phyloP scores from a whole-genome alignment of 2,113 vertebrate species.

The Carlito syrichta region DNA sequence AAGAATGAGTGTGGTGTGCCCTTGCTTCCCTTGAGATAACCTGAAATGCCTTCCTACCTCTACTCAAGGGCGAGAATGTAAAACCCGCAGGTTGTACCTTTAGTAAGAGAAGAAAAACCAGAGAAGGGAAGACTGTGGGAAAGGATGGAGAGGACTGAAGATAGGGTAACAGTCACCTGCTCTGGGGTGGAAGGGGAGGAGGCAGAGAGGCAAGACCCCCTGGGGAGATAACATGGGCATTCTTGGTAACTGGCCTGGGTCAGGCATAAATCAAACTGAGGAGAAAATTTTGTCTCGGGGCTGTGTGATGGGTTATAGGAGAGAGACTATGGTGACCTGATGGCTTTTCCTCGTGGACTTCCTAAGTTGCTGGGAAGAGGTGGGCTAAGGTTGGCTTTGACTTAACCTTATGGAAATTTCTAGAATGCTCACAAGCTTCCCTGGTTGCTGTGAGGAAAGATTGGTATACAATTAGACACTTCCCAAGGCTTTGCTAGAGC shows the following conservation, averaged over 20 bases:
- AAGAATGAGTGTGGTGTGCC: not conserved
- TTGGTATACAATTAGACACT: not conserved
- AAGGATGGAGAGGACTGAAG: accelerated
- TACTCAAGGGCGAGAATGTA: not conserved
- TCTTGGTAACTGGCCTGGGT: not conserved
- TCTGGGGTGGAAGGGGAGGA: not conserved
- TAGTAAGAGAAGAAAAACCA: not conserved
- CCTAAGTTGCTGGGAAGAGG: not conserved
- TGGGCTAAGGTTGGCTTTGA: not conserved
- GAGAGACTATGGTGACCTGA: accelerated
- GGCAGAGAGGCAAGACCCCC: not conserved
- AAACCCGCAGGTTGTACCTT: not conserved
- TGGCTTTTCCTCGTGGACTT: not conserved
- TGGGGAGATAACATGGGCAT: not conserved
- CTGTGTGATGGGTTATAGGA: not conserved
- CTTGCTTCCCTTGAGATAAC: not conserved
- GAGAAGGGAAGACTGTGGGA: no score
- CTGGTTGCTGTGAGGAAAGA: not conserved
- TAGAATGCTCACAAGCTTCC: not conserved
- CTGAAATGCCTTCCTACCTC: not conserved
- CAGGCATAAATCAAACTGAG: not conserved
- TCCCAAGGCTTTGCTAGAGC: not conserved
- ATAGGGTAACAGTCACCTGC: no score
- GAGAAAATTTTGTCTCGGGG: not conserved
- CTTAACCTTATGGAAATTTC: not conserved